Base-by-base conservation (phyloP, 2,113 vertebrate genomes). In the Phasianus colchicus region DNA sequence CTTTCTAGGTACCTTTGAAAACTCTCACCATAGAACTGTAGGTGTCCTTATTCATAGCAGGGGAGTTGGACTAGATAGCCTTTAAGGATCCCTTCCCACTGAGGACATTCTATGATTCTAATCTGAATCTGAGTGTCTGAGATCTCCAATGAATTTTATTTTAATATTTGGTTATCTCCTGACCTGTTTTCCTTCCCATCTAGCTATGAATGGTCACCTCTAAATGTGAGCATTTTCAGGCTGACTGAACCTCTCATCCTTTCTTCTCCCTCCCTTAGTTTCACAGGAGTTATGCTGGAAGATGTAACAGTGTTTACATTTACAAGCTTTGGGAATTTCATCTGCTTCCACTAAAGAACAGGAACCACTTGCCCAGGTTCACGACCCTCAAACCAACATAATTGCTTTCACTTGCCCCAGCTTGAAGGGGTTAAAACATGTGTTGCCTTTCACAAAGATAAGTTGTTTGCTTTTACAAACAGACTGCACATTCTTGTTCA, bases 341-440 rank as follows among this genome's bases (percentile, higher is more conserved):
- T 22, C 72, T 73, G 24, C 36, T 14, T 10, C 24, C 36, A 43
- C 20, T 45, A 17, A 81, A 92, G 24, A 45, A 43, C 14, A 91
- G 66, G 25, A 76, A 65, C 25, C 74, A 64, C 38, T 43, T 57
- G n/a, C 9, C 0, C 4, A 57, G 84, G 0, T 34, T 30, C 16
- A 6, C 12, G n/a, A 50, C 61, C 47, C 43, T 80, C 48, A 66
- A 78, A 70, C 3, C 25, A 54, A 18, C 36, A 20, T 24, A 78
- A 61, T 54, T 43, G 3, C 11, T 92, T 90, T 77, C 38, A 82
- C 34, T 50, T 50, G 11, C 19, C 50, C 57, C 9, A 34, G 64
- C 43, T 30, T 82, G 47, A 86, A 77, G 45, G 36, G 36, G 60
- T 88, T 91, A 96, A 93, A 89, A 60, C 29, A 55, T 48, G 78